Evolutionary conservation across 2,113 vertebrate species (phyloP).

Genomic region (Nothocercus julius): DNA sequence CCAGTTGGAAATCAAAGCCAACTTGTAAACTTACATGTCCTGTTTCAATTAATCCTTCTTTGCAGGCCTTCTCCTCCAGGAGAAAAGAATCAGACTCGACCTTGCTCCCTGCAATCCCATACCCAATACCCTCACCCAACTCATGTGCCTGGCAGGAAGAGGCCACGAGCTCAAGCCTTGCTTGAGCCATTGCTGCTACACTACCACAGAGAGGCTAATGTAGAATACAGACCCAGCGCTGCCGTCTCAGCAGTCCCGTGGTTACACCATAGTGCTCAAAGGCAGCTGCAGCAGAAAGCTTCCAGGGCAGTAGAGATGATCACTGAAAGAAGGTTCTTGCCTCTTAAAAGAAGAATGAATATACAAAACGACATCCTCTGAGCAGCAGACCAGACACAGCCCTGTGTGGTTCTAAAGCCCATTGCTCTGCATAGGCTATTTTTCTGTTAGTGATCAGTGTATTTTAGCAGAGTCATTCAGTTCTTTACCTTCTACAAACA

Average conservation of each 20-base stretch:
- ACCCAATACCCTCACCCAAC: not conserved
- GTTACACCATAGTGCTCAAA: rapidly evolving
- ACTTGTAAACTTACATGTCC: too few relatives aligned
- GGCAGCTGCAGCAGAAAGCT: not conserved
- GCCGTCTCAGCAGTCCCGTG: not conserved
- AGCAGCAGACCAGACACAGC: not conserved
- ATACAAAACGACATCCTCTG: not conserved
- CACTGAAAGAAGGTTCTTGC: not conserved
- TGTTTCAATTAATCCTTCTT: not conserved
- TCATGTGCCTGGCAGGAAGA: not conserved
- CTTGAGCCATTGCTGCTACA: not conserved
- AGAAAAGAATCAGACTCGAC: not conserved
- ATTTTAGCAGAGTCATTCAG: not conserved
- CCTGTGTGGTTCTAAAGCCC: not conserved
- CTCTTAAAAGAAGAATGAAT: not conserved
- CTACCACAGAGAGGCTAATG: not conserved
- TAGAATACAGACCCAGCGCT: not conserved
- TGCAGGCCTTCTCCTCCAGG: not conserved
- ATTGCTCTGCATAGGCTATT: not conserved
- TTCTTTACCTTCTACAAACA: not conserved
- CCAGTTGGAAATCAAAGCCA: not conserved
- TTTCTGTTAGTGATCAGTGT: rapidly evolving
- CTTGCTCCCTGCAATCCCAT: not conserved
- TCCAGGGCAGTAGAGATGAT: not conserved
- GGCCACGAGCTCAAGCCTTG: not conserved